Percentiles rank a stretch among this genome's conserved stretches.
Evolutionary conservation across 2,113 vertebrate genomes (phyloP).

Genomic region (Genyomyrus donnyi): DNA sequence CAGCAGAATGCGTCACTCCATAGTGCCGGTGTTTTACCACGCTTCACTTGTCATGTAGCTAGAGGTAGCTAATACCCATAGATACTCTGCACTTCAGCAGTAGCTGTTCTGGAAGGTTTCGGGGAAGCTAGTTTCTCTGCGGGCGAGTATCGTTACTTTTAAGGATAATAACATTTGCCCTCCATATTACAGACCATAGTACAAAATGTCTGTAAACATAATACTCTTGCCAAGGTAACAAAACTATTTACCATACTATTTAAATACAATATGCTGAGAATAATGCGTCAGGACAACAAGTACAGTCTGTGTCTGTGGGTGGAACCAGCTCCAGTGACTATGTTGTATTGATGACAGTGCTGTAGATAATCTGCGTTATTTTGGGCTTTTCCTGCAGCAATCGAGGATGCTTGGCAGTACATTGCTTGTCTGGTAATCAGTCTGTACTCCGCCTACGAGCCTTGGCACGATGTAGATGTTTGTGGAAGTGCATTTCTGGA

Average conservation of each 20-base stretch:
- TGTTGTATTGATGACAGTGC: background rate
- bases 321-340: background rate
- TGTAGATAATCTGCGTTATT: slow-evolving; percentile 2
- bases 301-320: background rate
- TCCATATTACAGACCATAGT: background rate
- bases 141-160: background rate
- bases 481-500: slow-evolving; percentile 5
- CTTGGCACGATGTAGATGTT: background rate
- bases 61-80: background rate
- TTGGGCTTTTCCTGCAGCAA: slow-evolving; percentile 4
- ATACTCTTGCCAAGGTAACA: background rate
- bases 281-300: background rate
- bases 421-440: slow-evolving; percentile 7
- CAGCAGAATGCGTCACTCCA: slow-evolving; percentile 44
- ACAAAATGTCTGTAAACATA: background rate
- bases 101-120: background rate
- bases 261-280: background rate
- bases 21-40: slow-evolving; percentile 47
- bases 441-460: background rate
- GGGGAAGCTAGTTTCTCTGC: background rate
- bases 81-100: background rate
- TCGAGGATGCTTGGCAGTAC: background rate
- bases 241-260: background rate
- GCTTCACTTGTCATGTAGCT: slow-evolving; percentile 23
- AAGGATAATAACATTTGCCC: background rate